These are phyloP conservation scores for Mythimna pallens DNA, from an alignment of 2,888 invertebrate species.

Conservation along the genomic window DNA sequence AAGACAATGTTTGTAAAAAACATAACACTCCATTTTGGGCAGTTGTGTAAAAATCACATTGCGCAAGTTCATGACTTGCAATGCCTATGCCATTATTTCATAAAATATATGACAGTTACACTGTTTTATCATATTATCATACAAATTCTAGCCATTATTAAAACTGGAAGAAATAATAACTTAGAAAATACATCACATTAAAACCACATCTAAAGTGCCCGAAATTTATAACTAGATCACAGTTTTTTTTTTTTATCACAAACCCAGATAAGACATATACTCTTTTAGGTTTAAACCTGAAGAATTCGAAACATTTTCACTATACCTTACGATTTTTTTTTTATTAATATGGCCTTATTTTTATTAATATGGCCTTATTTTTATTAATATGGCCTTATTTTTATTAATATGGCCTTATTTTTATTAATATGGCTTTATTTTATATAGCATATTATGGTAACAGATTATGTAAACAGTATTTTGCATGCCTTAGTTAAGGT, in stretches of 20 bases:
- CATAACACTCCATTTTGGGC: too few species aligned
- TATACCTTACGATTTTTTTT: not conserved
- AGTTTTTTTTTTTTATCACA: not conserved
- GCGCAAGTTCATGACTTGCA: not conserved
- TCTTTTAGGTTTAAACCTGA: not conserved
- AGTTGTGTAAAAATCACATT: not conserved
- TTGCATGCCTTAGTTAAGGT: too few species aligned
- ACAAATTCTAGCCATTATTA: not conserved
- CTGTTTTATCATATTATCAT: not conserved
- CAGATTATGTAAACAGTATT: too few species aligned
- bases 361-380: too few species aligned
- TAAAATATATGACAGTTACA: not conserved
- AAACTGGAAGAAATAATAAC: not conserved
- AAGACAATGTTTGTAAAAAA: too few species aligned
- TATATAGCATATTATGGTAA: too few species aligned
- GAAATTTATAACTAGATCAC: slow-evolving; percentile 17
- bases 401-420: too few species aligned
- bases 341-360: not conserved
- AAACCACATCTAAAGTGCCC: slow-evolving; percentile 3
- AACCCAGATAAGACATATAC: not conserved
- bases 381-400: too few species aligned
- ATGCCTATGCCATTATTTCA: not conserved
- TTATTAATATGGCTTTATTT: too few species aligned
- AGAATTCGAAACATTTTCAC: not conserved
- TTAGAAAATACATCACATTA: slow-evolving; percentile 8